Percentiles rank a stretch among this genome's conserved stretches.
Conservation (phyloP, 30 jellyfish, hydroid and myxozoan species). For the Cassiopea andromeda region DNA sequence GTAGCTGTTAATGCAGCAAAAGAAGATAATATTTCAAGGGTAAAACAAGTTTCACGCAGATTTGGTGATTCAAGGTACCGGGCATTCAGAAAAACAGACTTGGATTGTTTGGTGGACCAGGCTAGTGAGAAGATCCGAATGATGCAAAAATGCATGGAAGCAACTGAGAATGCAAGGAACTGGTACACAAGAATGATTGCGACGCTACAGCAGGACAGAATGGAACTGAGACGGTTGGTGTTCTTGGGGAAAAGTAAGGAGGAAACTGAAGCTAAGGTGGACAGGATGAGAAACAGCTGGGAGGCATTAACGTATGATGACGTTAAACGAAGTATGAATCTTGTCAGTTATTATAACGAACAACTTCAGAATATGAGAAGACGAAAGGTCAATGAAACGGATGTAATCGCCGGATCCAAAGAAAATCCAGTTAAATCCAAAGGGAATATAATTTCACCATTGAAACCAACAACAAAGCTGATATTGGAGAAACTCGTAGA, state of each 20-base stretch:
- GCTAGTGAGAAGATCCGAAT: conserved; percentile 42
- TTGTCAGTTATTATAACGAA: conserved; percentile 23
- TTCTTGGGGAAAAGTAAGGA: conserved; percentile 34
- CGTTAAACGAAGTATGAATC: conserved; percentile 23
- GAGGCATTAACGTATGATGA: conserved; percentile 17
- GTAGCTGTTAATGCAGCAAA: background rate
- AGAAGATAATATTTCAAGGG: background rate
- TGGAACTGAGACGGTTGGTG: conserved; percentile 64
- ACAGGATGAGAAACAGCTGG: conserved; percentile 19
- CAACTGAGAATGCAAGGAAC: conserved; percentile 46
- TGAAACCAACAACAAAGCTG: conserved; percentile 17
- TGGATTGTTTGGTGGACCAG: conserved; percentile 38
- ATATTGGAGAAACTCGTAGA: conserved; percentile 47
- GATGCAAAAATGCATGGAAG: conserved; percentile 66
- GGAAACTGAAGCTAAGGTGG: conserved; percentile 32
- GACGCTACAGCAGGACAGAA: conserved; percentile 51
- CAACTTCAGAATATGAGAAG: conserved; percentile 15
- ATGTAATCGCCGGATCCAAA: background rate
- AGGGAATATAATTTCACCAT: background rate
- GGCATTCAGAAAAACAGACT: conserved; percentile 38
- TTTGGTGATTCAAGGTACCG: background rate
- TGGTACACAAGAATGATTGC: conserved; percentile 47
- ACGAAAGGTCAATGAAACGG: background rate
- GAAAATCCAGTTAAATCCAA: background rate
- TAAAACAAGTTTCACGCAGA: conserved; percentile 7